Conservation (phyloP, 2,113 vertebrate genomes). For the Leptobrachium ailaonicum region DNA sequence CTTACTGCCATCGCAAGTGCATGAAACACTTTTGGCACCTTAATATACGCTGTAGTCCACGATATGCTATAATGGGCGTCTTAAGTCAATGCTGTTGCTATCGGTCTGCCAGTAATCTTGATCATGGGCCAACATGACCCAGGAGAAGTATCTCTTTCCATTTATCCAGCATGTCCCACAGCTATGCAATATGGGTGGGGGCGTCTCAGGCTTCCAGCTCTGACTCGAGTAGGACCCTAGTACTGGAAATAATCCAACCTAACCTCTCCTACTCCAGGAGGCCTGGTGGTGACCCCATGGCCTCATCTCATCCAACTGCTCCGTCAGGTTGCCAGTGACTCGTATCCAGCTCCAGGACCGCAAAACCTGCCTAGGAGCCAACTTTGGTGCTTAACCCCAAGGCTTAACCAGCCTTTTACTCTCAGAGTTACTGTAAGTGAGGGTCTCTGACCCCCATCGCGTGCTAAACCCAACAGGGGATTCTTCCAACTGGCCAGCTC, state of each 20-base stretch:
- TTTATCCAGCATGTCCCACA: background rate
- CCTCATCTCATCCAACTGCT: background rate
- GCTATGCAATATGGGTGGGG: constrained; percentile 34
- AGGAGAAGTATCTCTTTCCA: background rate
- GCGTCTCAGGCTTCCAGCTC: constrained; percentile 2
- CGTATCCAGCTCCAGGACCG: background rate
- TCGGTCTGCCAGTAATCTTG: background rate
- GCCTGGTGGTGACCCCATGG: background rate
- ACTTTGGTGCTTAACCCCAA: constrained; percentile 22
- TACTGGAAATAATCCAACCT: background rate
- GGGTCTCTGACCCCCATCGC: background rate
- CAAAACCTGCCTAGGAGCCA: constrained; percentile 3
- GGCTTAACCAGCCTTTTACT: background rate
- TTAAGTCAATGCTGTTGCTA: background rate
- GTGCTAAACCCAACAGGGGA: constrained; percentile 27
- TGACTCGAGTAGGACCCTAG: background rate
- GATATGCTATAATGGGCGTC: background rate
- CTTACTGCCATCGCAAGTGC: constrained; percentile 28
- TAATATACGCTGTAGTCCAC: background rate
- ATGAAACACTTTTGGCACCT: constrained; percentile 14
- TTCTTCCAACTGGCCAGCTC: constrained; percentile 28
- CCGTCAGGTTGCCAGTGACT: too few relatives aligned
- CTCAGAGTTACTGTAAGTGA: constrained; percentile 38
- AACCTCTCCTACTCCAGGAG: background rate
- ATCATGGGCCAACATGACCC: background rate